Conservation (phyloP, 2,888 invertebrate species). For the Pilophorus perplexus region DNA sequence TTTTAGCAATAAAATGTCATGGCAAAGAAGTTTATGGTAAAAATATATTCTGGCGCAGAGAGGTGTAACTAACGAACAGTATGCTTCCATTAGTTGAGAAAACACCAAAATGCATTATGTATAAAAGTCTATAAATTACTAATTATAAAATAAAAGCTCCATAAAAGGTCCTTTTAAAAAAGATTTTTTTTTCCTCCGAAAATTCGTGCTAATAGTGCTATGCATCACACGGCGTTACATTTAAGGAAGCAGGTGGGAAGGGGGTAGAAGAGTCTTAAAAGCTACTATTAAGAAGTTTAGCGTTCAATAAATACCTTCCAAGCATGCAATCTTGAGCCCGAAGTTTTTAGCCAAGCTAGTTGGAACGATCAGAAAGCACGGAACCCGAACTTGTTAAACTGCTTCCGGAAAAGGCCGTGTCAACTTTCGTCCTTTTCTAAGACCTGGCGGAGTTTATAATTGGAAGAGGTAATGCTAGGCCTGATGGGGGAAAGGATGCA, state of each 20-base stretch:
- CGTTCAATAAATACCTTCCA: conserved; percentile 33
- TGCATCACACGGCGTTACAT: conserved; percentile 4
- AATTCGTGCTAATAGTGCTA: conserved; percentile 13
- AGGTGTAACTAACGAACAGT: no score
- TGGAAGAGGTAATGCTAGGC: conserved; percentile 11
- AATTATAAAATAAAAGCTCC: no score
- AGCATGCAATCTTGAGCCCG: conserved; percentile 27
- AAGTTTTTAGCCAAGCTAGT: conserved; percentile 7
- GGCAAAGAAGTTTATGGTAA: no score
- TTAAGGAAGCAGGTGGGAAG: neutral
- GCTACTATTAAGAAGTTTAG: conserved; percentile 33
- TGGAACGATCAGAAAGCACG: conserved; percentile 31
- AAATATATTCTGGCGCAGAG: no score
- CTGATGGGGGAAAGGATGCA: neutral
- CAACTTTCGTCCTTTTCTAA: conserved; percentile 25
- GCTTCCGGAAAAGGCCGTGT: conserved; percentile 22
- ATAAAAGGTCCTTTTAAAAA: neutral
- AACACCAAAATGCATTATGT: no score
- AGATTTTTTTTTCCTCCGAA: conserved; percentile 2
- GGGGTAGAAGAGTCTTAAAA: conserved; percentile 1
- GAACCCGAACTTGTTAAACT: conserved; percentile 20
- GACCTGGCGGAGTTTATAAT: conserved; percentile 6
- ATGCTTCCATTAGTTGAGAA: no score
- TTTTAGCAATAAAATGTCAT: no score
- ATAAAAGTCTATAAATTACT: no score